phyloP scores from a whole-genome alignment of 92 coral and sea anemone species.

The Palythoa heliodiscus region DNA sequence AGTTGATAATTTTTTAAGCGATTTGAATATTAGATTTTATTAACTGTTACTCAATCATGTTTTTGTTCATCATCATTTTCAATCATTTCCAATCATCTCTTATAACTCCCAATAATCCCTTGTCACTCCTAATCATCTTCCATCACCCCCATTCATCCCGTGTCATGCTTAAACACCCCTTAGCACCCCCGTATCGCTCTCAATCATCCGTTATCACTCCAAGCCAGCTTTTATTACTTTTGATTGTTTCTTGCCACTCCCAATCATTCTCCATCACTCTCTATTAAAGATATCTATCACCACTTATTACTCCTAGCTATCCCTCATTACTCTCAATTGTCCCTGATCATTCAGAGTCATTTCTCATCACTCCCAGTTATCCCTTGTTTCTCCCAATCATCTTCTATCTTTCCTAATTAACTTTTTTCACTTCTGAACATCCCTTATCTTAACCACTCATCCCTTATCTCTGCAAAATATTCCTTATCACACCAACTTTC shows the following conservation, averaged over 20 bases:
- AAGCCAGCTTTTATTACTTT: background rate
- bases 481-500: background rate
- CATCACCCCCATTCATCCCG: background rate
- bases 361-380: background rate
- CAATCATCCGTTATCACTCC: background rate
- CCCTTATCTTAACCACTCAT: background rate
- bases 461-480: background rate
- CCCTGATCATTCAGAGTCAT: background rate
- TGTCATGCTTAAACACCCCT: background rate
- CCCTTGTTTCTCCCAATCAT: no score
- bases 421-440: background rate
- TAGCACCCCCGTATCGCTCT: background rate
- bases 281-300: background rate
- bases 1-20: background rate
- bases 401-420: no score
- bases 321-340: background rate
- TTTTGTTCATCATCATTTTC: background rate
- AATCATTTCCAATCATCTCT: background rate
- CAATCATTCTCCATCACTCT: background rate
- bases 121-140: background rate
- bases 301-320: background rate
- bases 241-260: background rate
- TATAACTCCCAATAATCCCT: background rate
- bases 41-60: background rate
- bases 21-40: background rate